Evolutionary conservation across 1,140 invertebrate species (phyloP).

Genomic region (Aporrectodea caliginosa): DNA sequence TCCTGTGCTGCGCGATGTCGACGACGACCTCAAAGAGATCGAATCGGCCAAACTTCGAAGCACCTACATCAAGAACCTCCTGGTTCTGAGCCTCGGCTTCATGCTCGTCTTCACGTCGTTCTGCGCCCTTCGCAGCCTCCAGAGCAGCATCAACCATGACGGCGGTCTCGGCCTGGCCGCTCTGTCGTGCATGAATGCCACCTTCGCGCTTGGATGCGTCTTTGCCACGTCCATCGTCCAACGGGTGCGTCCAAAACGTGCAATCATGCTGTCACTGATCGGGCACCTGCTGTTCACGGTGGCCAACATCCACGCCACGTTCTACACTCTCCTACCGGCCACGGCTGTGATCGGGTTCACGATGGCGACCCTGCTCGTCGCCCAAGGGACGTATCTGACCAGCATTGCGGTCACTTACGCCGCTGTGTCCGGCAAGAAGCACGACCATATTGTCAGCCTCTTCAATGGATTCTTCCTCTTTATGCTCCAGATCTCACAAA

Average conservation of each 20-base stretch:
- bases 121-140: slow-evolving; percentile 49
- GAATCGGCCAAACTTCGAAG: slow-evolving; percentile 5
- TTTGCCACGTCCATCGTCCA: slow-evolving; percentile 48
- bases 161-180: slow-evolving; percentile 45
- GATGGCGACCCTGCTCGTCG: slow-evolving; percentile 50
- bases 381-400: slow-evolving; percentile 48
- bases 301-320: slow-evolving; percentile 49
- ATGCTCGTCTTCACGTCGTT: slow-evolving; percentile 50
- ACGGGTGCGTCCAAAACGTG: slow-evolving; percentile 50
- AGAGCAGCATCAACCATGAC: slow-evolving; percentile 47
- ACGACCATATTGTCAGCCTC: slow-evolving; percentile 46
- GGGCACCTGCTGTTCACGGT: slow-evolving; percentile 47
- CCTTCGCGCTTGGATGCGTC: slow-evolving; percentile 47
- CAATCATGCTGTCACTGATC: slow-evolving; percentile 43
- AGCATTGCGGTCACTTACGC: slow-evolving; percentile 51
- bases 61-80: slow-evolving; percentile 43
- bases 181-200: slow-evolving; percentile 46
- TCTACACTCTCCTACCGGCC: slow-evolving; percentile 50
- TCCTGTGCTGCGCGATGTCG: background rate
- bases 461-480: slow-evolving; percentile 54
- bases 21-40: background rate
- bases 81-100: slow-evolving; percentile 49
- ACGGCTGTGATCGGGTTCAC: slow-evolving; percentile 48
- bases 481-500: slow-evolving; percentile 53
- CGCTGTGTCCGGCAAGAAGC: slow-evolving; percentile 37